Conservation (phyloP, 2,888 invertebrate species). For the Ischnura elegans region DNA sequence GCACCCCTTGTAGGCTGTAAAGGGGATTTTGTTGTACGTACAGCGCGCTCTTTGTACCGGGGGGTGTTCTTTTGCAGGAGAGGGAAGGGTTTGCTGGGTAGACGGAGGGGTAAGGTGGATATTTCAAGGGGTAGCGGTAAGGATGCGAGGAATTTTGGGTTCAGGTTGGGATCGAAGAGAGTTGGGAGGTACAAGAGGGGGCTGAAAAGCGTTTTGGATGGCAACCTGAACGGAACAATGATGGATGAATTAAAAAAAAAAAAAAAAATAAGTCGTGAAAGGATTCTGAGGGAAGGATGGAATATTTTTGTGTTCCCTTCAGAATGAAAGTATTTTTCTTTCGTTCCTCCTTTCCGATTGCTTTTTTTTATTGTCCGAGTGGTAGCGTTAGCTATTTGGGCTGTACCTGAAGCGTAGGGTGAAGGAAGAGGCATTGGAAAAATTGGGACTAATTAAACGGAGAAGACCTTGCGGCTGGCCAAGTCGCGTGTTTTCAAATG, state of each 20-base stretch:
- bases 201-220: too few relatives aligned
- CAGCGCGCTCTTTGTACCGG: too few relatives aligned
- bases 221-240: constrained; percentile 46
- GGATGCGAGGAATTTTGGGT: background rate
- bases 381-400: background rate
- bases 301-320: background rate
- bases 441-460: constrained; percentile 9
- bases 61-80: too few relatives aligned
- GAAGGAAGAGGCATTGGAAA: background rate
- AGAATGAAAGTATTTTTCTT: background rate
- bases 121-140: too few relatives aligned
- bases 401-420: background rate
- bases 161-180: background rate
- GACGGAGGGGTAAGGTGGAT: background rate
- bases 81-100: too few relatives aligned
- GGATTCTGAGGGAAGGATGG: constrained; percentile 39
- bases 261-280: too few relatives aligned
- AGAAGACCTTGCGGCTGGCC: constrained; percentile 23
- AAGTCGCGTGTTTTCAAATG: background rate
- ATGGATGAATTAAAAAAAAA: constrained; percentile 36
- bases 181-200: too few relatives aligned
- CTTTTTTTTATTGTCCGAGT: background rate
- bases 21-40: too few relatives aligned
- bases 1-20: too few relatives aligned
- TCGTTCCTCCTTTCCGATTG: background rate